Evolutionary conservation across 2,797 vertebrate species (phyloP).

Genomic region (Diceros bicornis): DNA sequence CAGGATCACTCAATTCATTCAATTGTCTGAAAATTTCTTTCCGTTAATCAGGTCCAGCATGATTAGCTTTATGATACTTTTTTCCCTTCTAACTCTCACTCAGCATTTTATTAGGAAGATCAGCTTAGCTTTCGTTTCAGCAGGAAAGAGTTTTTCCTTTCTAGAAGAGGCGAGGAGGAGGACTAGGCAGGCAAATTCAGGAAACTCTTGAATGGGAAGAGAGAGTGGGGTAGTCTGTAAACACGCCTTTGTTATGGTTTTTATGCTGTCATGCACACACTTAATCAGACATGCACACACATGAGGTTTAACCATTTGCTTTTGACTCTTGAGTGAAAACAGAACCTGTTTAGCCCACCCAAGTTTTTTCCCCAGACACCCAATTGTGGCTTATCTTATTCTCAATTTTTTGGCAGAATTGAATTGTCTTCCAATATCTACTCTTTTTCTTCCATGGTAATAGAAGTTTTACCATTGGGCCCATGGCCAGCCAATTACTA

Average conservation of each 20-base stretch:
- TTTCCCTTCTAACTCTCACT: background rate
- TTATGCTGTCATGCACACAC: background rate
- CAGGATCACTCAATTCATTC: background rate
- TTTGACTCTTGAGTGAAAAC: background rate
- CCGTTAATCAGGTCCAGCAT: background rate
- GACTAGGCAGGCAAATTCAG: background rate
- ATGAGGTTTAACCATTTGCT: background rate
- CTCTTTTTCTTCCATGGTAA: background rate
- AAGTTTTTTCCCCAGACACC: background rate
- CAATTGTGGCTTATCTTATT: background rate
- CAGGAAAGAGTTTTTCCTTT: background rate
- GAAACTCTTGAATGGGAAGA: background rate
- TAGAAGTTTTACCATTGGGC: background rate
- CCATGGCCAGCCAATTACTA: background rate
- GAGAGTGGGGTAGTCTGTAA: background rate
- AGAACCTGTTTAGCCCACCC: background rate
- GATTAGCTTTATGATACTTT: background rate
- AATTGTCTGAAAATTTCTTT: background rate
- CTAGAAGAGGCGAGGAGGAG: background rate
- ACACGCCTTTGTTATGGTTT: background rate
- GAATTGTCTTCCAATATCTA: background rate
- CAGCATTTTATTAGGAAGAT: background rate
- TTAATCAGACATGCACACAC: background rate
- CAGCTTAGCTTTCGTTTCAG: background rate
- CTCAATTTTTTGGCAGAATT: background rate